Percentiles rank a stretch among this genome's conserved stretches.
These are phyloP conservation scores for Heliconius congener DNA, from an alignment of 1,140 invertebrate genomes.

Conservation along the genomic window DNA sequence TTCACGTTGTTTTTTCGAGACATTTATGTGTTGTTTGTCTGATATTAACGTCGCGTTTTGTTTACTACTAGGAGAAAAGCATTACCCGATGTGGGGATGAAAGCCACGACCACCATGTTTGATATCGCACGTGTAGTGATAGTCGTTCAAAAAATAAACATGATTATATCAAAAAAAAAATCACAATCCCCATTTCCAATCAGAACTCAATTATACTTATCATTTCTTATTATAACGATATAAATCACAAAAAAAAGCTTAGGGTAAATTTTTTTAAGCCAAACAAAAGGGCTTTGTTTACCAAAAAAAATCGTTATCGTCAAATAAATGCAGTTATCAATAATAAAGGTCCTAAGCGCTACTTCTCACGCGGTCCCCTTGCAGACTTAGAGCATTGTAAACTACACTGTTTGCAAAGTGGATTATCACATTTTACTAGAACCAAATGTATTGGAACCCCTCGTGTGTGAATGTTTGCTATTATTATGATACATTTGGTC, in stretches of 20 bases:
- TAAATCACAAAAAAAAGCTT: constrained; percentile 9
- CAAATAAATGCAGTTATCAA: constrained; percentile 40
- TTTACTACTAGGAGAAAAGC: no score
- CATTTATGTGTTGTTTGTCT: no score
- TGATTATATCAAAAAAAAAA: background rate
- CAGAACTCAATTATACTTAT: constrained; percentile 1
- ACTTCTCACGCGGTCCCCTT: constrained; percentile 38
- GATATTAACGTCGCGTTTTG: no score
- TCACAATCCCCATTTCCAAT: background rate
- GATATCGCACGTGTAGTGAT: no score
- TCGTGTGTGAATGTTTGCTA: background rate
- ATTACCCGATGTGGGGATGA: no score
- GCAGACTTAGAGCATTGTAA: constrained; percentile 28
- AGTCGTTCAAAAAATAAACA: background rate
- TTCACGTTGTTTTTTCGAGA: no score
- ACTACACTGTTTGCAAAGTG: constrained; percentile 18
- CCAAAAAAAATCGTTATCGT: constrained; percentile 24
- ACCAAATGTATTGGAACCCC: constrained; percentile 4
- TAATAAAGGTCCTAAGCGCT: constrained; percentile 36
- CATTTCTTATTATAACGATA: background rate
- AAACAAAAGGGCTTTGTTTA: constrained; percentile 4
- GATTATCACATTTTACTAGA: constrained; percentile 19
- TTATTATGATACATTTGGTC: constrained; percentile 15
- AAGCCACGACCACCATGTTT: no score
- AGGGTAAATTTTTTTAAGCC: background rate